These are phyloP conservation scores for Drosophila antonietae DNA, from an alignment of 2,888 invertebrate genomes.

Conservation along the genomic window DNA sequence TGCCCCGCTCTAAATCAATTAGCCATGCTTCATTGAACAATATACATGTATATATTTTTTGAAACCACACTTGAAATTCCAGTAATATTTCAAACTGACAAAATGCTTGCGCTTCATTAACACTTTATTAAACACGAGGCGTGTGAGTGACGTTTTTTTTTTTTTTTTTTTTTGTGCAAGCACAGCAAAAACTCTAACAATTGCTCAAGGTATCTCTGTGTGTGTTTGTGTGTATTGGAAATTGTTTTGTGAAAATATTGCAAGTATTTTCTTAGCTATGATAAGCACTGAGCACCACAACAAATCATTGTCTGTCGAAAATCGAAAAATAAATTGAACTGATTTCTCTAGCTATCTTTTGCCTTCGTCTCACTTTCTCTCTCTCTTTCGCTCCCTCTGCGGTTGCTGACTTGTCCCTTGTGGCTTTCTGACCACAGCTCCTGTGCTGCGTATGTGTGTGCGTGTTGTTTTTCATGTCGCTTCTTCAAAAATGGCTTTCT, in stretches of 20 bases:
- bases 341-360: conserved; percentile 54
- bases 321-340: conserved; percentile 79
- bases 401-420: conserved; percentile 40
- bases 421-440: conserved; percentile 42
- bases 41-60: neutral
- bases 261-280: conserved; percentile 45
- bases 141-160: conserved; percentile 19
- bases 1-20: conserved; percentile 48
- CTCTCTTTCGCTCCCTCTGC: neutral
- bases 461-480: conserved; percentile 30
- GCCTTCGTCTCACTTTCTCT: too few species aligned
- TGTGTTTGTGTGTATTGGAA: conserved; percentile 19
- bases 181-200: conserved; percentile 21
- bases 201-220: neutral
- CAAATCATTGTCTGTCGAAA: conserved; percentile 63
- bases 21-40: conserved; percentile 50
- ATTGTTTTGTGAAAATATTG: conserved; percentile 57
- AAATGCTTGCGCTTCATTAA: conserved; percentile 45
- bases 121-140: conserved; percentile 34
- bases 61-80: conserved; percentile 15
- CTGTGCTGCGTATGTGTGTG: conserved; percentile 1
- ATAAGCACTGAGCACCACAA: conserved; percentile 39
- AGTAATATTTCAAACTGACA: conserved; percentile 37
- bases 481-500: conserved; percentile 74
- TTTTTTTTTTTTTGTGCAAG: conserved; percentile 5